phyloP scores from a whole-genome alignment of 64 coral and sea anemone genomes.

The Pocillopora verrucosa region DNA sequence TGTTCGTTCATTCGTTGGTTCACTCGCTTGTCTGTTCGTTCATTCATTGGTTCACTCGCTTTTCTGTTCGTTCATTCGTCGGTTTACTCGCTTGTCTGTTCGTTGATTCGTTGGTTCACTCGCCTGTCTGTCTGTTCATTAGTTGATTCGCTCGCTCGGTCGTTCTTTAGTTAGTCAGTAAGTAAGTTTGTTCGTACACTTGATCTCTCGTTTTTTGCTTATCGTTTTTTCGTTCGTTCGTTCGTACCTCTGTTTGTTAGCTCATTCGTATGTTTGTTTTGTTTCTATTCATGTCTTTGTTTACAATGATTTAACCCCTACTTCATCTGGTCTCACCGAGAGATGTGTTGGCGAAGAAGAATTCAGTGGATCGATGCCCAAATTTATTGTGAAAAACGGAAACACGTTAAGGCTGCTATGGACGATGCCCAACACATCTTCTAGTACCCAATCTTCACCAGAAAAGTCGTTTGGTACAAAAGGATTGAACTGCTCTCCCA shows the following conservation, averaged over 20 bases:
- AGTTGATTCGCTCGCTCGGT: too few species aligned
- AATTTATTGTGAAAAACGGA: constrained; percentile 20
- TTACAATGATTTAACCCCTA: not conserved
- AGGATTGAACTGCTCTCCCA: not conserved
- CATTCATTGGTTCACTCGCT: too few species aligned
- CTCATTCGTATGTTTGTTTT: too few species aligned
- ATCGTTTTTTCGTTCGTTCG: not conserved
- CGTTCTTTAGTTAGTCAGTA: too few species aligned
- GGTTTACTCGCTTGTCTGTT: too few species aligned
- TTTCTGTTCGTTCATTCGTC: too few species aligned
- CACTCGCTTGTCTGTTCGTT: too few species aligned
- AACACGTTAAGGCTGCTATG: constrained; percentile 12
- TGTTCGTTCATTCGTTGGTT: too few species aligned
- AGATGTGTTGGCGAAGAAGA: constrained; percentile 15
- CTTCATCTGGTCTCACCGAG: not conserved
- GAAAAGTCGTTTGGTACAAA: not conserved
- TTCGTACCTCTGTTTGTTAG: not conserved
- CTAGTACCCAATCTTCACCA: not conserved
- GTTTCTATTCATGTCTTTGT: not conserved
- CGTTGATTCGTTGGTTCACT: too few species aligned
- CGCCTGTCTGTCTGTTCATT: too few species aligned
- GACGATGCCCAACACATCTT: constrained; percentile 10
- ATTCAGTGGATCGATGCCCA: constrained; percentile 24
- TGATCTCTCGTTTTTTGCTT: not conserved
- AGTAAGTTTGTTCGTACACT: too few species aligned